A percentile compares a stretch with the other conserved stretches of the same genome.
Conservation (phyloP, 2,888 invertebrate genomes). For the Lepidocyrtinus sp. region DNA sequence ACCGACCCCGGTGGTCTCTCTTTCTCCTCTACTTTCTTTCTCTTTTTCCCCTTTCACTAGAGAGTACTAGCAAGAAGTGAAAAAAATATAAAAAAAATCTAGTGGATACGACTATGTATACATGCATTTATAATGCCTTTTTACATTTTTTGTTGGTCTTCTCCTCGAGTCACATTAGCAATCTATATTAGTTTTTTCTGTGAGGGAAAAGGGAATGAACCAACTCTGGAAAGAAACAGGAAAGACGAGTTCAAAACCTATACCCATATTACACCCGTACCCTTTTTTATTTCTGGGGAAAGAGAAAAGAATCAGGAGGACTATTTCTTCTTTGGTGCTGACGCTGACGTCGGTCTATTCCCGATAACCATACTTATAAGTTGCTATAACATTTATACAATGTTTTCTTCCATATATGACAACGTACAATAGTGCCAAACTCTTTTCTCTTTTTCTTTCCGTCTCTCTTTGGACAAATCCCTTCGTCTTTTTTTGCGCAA, state of each 20-base stretch:
- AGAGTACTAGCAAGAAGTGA: neutral
- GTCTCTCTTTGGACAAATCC: conserved; percentile 50
- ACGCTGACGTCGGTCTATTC: neutral
- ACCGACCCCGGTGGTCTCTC: conserved; percentile 59
- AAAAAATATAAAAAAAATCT: conserved; percentile 11
- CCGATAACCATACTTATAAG: neutral
- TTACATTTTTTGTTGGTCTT: conserved; percentile 18
- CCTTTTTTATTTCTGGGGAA: conserved; percentile 3
- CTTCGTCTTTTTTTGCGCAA: conserved; percentile 53
- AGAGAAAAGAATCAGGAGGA: neutral
- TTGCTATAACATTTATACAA: neutral
- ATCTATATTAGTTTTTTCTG: conserved; percentile 31
- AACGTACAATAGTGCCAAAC: conserved; percentile 29
- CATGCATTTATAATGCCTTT: conserved; percentile 24
- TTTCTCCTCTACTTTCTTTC: conserved; percentile 35
- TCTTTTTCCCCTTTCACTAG: conserved; percentile 15
- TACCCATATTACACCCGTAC: neutral
- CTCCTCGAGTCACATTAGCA: conserved; percentile 37
- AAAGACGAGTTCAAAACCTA: conserved; percentile 7
- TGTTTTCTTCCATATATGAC: neutral
- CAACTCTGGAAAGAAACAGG: conserved; percentile 5
- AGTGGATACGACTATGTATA: neutral
- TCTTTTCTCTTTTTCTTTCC: conserved; percentile 28
- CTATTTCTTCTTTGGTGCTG: conserved; percentile 7
- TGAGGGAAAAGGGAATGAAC: neutral